These are phyloP conservation scores for Colossoma macropomum DNA, from an alignment of 2,113 vertebrate species.

Conservation along the genomic window DNA sequence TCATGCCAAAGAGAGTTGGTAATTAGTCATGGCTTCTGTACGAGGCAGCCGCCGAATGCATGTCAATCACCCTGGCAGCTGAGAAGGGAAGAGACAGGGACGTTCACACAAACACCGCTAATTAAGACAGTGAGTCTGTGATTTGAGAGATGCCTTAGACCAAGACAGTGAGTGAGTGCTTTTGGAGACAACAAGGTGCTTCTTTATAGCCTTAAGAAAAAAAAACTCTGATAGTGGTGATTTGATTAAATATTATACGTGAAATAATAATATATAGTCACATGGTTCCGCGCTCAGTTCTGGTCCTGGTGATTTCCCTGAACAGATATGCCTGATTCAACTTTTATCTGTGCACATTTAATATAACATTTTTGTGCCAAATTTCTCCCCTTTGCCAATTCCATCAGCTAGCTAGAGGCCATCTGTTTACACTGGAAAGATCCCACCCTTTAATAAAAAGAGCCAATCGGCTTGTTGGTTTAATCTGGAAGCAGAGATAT, in stretches of 20 bases:
- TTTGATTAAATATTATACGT: not conserved
- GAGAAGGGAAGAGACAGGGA: slow-evolving; percentile 37
- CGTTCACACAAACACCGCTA: slow-evolving; percentile 41
- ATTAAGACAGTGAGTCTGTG: slow-evolving; percentile 41
- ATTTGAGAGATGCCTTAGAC: not conserved
- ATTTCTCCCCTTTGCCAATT: too few species aligned
- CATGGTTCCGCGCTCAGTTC: not conserved
- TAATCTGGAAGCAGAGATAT: too few species aligned
- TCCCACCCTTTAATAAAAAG: too few species aligned
- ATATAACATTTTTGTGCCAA: too few species aligned
- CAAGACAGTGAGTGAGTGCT: not conserved
- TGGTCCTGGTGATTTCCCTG: too few species aligned
- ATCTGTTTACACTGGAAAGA: too few species aligned
- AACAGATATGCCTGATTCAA: too few species aligned
- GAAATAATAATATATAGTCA: not conserved
- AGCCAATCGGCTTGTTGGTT: too few species aligned
- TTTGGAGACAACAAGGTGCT: not conserved
- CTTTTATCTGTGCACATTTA: too few species aligned
- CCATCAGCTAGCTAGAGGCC: too few species aligned
- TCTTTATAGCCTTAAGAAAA: not conserved
- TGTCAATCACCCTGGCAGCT: slow-evolving; percentile 44
- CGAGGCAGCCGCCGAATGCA: slow-evolving; percentile 44
- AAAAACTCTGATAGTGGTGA: not conserved
- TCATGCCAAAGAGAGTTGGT: slow-evolving; percentile 30
- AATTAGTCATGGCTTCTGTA: slow-evolving; percentile 53